A percentile compares a stretch with the other conserved stretches of the same genome.
These are phyloP conservation scores for Radopholus similis DNA, from an alignment of 1,140 invertebrate genomes.

Conservation along the genomic window DNA sequence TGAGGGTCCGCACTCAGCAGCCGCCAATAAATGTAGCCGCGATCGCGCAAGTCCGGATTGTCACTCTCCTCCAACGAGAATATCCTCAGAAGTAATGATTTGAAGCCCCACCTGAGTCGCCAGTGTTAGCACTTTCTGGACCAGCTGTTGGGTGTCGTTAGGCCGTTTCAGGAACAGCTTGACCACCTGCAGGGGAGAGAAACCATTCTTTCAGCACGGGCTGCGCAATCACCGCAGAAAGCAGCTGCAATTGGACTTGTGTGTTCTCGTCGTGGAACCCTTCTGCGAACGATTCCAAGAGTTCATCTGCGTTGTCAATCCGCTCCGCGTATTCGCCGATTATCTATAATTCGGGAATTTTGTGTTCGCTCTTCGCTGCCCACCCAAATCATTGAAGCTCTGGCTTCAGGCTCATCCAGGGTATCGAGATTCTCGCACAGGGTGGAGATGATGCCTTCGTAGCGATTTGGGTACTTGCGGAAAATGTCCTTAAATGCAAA, in stretches of 20 bases:
- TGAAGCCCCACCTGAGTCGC: slow-evolving; percentile 53
- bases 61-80: slow-evolving; percentile 75
- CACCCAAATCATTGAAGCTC: slow-evolving; percentile 97
- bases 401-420: slow-evolving; percentile 94
- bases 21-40: slow-evolving; percentile 99
- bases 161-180: slow-evolving; percentile 96
- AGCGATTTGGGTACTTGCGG: slow-evolving; percentile 98
- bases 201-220: slow-evolving; percentile 82
- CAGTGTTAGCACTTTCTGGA: slow-evolving; percentile 70
- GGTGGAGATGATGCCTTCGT: slow-evolving; percentile 98
- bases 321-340: slow-evolving; percentile 96
- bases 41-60: slow-evolving; percentile 94
- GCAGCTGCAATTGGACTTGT: slow-evolving; percentile 65
- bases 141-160: slow-evolving; percentile 93
- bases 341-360: slow-evolving; percentile 65
- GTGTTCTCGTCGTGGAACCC: slow-evolving; percentile 99
- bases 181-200: slow-evolving; percentile 83
- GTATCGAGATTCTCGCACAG: slow-evolving; percentile 98
- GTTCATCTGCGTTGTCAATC: slow-evolving; percentile 98
- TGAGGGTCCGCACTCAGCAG: slow-evolving; percentile 95
- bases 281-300: slow-evolving; percentile 95
- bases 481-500: slow-evolving; percentile 77
- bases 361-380: no score
- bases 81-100: background rate
- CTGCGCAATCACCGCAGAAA: slow-evolving; percentile 19